A percentile compares a stretch with the other conserved stretches of the same genome.
Evolutionary conservation across 1,140 invertebrate species (phyloP).

Genomic region (Drosophila sucinea): DNA sequence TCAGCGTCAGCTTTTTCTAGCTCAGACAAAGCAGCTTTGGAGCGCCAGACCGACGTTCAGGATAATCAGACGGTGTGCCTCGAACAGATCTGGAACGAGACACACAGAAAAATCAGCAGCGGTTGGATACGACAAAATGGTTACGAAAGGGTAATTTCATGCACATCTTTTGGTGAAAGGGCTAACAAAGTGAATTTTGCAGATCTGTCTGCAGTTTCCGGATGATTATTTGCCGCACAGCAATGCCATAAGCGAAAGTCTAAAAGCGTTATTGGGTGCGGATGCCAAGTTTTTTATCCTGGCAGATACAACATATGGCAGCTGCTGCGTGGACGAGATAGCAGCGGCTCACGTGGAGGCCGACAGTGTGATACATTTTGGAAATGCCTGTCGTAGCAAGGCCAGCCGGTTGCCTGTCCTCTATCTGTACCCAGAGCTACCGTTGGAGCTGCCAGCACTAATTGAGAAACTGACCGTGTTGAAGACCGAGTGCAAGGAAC

Average conservation of each 20-base stretch:
- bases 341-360: slow-evolving; percentile 93
- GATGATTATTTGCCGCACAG: slow-evolving; percentile 91
- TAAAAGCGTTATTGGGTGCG: slow-evolving; percentile 84
- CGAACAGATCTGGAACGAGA: slow-evolving; percentile 81
- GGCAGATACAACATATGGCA: slow-evolving; percentile 97
- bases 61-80: slow-evolving; percentile 32
- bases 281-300: slow-evolving; percentile 89
- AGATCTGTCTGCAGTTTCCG: slow-evolving; percentile 96
- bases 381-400: slow-evolving; percentile 92
- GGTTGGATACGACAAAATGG: slow-evolving; percentile 88
- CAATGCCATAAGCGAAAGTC: slow-evolving; percentile 86
- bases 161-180: no score
- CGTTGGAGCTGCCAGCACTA: slow-evolving; percentile 84
- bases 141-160: slow-evolving; percentile 86
- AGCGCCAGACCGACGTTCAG: slow-evolving; percentile 57
- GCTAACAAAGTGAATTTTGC: slow-evolving; percentile 43
- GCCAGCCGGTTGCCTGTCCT: slow-evolving; percentile 89
- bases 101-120: slow-evolving; percentile 85
- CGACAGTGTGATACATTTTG: slow-evolving; percentile 95
- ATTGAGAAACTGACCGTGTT: slow-evolving; percentile 61
- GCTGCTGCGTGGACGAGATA: slow-evolving; percentile 96
- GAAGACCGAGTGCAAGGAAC: slow-evolving; percentile 64
- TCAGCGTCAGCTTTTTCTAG: slow-evolving; percentile 71
- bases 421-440: slow-evolving; percentile 87
- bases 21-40: slow-evolving; percentile 65